Percentiles rank a stretch among this genome's conserved stretches.
Evolutionary conservation across 2,888 invertebrate species (phyloP).

Genomic region (Chalcis sispes): DNA sequence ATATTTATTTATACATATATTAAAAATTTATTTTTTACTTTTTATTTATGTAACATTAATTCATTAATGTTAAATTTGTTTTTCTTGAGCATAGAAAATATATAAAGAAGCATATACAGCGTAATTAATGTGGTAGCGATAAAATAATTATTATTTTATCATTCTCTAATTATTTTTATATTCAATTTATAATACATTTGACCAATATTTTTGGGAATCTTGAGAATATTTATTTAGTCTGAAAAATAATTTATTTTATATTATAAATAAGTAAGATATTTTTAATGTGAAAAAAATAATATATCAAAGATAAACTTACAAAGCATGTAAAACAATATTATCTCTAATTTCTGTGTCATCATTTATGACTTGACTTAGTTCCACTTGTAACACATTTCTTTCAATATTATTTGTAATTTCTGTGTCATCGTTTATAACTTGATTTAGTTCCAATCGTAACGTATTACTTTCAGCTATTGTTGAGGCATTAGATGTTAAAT

Average conservation of each 20-base stretch:
- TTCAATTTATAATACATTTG: background rate
- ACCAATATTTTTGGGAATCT: constrained; percentile 14
- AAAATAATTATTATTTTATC: too few species aligned
- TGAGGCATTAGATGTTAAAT: background rate
- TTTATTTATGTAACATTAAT: too few species aligned
- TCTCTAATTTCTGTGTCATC: constrained; percentile 46
- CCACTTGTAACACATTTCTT: background rate
- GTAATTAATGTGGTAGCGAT: too few species aligned
- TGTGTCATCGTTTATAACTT: constrained; percentile 20
- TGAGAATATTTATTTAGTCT: constrained; percentile 21
- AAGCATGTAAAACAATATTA: constrained; percentile 39
- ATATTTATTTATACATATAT: background rate
- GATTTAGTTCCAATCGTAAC: background rate
- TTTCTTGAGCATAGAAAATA: too few species aligned
- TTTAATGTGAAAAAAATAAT: background rate
- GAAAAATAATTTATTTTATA: background rate
- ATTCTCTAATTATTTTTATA: background rate
- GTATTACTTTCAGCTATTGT: background rate
- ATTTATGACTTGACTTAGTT: background rate
- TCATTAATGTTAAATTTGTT: too few species aligned
- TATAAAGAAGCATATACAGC: too few species aligned
- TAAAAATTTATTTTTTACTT: too few species aligned
- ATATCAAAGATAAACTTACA: constrained; percentile 35
- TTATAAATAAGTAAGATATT: background rate
- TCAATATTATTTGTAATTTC: background rate